Percentiles rank a stretch among this genome's conserved stretches.
These are phyloP conservation scores for Pangasius djambal DNA, from an alignment of 2,797 vertebrate species.

Conservation along the genomic window DNA sequence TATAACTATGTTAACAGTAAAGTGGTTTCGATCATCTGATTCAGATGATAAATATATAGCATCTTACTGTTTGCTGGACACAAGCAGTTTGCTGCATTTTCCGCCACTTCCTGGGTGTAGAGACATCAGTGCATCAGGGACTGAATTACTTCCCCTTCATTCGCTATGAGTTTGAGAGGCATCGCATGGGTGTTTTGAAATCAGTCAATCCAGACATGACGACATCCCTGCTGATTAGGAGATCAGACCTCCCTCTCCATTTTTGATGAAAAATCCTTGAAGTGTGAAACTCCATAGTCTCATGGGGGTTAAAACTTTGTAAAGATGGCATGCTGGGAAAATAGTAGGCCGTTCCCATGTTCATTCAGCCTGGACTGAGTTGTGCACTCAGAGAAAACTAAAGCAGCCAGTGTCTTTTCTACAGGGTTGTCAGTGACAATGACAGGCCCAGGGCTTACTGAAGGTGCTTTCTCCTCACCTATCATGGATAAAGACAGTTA, in stretches of 20 bases:
- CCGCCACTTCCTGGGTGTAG: slow-evolving; percentile 61
- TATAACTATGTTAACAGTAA: not conserved
- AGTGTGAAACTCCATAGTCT: slow-evolving; percentile 70
- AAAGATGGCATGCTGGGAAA: slow-evolving; percentile 81
- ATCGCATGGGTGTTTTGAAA: slow-evolving; percentile 59
- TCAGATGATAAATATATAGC: slow-evolving; percentile 64
- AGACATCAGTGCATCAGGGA: slow-evolving; percentile 67
- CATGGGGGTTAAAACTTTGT: slow-evolving; percentile 73
- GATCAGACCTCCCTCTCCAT: slow-evolving; percentile 56
- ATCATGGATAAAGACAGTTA: slow-evolving; percentile 68
- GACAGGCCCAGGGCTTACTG: slow-evolving; percentile 71
- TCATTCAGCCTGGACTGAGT: slow-evolving; percentile 68
- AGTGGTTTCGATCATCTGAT: slow-evolving; percentile 61
- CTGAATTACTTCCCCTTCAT: slow-evolving; percentile 69
- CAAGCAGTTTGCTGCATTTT: slow-evolving; percentile 69
- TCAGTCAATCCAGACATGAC: slow-evolving; percentile 61
- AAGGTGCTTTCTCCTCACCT: slow-evolving; percentile 66
- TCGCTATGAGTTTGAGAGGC: slow-evolving; percentile 58
- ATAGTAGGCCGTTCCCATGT: slow-evolving; percentile 72
- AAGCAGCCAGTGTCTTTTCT: slow-evolving; percentile 56
- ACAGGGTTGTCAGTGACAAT: slow-evolving; percentile 74
- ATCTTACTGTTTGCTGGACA: slow-evolving; percentile 51
- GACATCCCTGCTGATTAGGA: slow-evolving; percentile 61
- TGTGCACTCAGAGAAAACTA: slow-evolving; percentile 69
- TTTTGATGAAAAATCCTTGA: slow-evolving; percentile 71